Base-by-base conservation (phyloP, 1,140 invertebrate genomes). In the Formica exsecta region DNA sequence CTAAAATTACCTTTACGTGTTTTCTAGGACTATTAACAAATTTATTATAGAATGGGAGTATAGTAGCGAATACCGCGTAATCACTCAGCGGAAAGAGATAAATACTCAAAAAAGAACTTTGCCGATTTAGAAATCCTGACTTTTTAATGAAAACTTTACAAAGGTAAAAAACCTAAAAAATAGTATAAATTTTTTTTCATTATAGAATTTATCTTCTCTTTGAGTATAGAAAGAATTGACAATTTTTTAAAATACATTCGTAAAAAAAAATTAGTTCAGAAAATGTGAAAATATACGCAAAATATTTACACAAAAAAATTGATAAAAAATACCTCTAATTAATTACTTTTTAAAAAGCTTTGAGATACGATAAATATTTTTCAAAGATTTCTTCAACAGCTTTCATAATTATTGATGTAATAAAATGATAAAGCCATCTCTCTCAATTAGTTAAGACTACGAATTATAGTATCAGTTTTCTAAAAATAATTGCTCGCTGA, bases 1-100 rank as follows among this genome's bases (percentile, higher is more conserved):
- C 77, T 80, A 80, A 80, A 80, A 80, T 70, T 70, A 70, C 64
- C 38, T 38, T 80, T 41, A 57, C 36, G 5, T 41, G 44, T 80
- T 80, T 70, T 59, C 77, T 38, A 44, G 51, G 38, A 70, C 70
- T 70, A 70, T 80, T 57, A 80, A 80, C 38, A 59, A 70, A 80
- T 80, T 57, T 70, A 61, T 61, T 71, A 71, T 71, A 81, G 22
- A 48, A 36, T 71, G 61, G 0, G n/a, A 29, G 22, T 32, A 22
- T 41, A n/a, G 25, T 11, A 6, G 11, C 61, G 25, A 44, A 36
- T 29, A 59, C 22, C 9, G 32, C 51, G 22, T 13, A 13, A 22
- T 25, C 16, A 32, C 0, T 57, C 57, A 70, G 22, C 64, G 36
- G 3, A 19, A 59, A 59, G 16, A 57, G 22, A 80, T 51, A 65